These are phyloP conservation scores for Papilio polytes DNA, from an alignment of 1,140 invertebrate species.

Conservation along the genomic window DNA sequence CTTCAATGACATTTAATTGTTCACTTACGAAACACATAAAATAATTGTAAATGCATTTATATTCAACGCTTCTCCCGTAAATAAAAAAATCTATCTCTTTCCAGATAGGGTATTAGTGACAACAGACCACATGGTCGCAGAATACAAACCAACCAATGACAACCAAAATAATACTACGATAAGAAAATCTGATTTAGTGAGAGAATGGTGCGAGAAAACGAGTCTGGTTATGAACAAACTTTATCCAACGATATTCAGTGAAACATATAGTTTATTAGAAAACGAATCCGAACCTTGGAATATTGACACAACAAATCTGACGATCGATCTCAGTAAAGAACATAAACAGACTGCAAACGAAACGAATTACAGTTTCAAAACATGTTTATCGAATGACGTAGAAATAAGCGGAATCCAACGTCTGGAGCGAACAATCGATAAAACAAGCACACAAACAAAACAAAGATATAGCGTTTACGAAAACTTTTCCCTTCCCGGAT, in stretches of 20 bases:
- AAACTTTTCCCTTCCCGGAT: slow-evolving; percentile 75
- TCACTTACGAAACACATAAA: no score
- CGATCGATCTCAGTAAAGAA: slow-evolving; percentile 51
- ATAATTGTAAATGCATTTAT: no score
- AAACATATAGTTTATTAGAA: slow-evolving; percentile 61
- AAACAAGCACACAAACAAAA: slow-evolving; percentile 48
- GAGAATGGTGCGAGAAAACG: slow-evolving; percentile 77
- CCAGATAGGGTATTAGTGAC: slow-evolving; percentile 86
- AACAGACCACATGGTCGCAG: slow-evolving; percentile 84
- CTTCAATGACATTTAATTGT: no score
- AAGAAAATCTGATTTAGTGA: slow-evolving; percentile 75
- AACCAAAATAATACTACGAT: slow-evolving; percentile 47
- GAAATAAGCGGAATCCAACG: slow-evolving; percentile 71
- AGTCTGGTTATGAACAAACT: slow-evolving; percentile 73
- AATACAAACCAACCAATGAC: slow-evolving; percentile 81
- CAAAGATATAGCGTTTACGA: slow-evolving; percentile 67
- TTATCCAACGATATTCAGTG: slow-evolving; percentile 73
- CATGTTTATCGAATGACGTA: slow-evolving; percentile 63
- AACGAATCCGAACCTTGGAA: slow-evolving; percentile 60
- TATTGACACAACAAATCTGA: slow-evolving; percentile 50
- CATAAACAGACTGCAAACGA: slow-evolving; percentile 45
- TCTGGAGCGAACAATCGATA: slow-evolving; percentile 66
- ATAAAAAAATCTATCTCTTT: slow-evolving; percentile 47
- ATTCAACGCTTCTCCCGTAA: no score
- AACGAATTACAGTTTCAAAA: slow-evolving; percentile 62